Evolutionary conservation across 2,797 vertebrate species (phyloP).

Genomic region (Leptoclinus maculatus): DNA sequence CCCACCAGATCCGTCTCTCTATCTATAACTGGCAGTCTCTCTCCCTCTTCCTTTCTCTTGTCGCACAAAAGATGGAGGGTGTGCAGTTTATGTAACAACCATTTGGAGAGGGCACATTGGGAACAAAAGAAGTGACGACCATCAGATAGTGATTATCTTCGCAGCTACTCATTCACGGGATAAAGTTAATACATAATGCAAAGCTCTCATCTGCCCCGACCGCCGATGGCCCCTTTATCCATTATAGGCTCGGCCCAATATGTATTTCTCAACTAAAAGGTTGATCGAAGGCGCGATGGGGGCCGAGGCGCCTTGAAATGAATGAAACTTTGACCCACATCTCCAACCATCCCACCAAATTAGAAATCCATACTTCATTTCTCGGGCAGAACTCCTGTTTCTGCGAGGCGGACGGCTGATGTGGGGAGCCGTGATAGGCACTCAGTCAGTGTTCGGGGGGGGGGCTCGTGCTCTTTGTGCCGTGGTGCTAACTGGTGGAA

Average conservation of each 20-base stretch:
- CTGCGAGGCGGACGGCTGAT: slow-evolving; percentile 60
- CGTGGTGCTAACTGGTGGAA: slow-evolving; percentile 46
- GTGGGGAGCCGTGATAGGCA: slow-evolving; percentile 65
- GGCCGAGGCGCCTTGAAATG: slow-evolving; percentile 69
- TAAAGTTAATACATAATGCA: slow-evolving; percentile 74
- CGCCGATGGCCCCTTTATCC: slow-evolving; percentile 55
- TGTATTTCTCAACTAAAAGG: slow-evolving; percentile 71
- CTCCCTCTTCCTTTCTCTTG: background rate
- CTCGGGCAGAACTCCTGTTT: slow-evolving; percentile 74
- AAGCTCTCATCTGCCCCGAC: slow-evolving; percentile 54
- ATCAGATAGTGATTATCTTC: slow-evolving; percentile 69
- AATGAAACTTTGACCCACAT: slow-evolving; percentile 83
- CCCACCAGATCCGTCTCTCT: background rate
- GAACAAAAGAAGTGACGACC: slow-evolving; percentile 65
- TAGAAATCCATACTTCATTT: slow-evolving; percentile 87
- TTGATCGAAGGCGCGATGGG: slow-evolving; percentile 69
- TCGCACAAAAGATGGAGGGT: slow-evolving; percentile 41
- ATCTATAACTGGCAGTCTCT: background rate
- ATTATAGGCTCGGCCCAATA: slow-evolving; percentile 67
- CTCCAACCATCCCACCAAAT: slow-evolving; percentile 76
- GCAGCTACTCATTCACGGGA: slow-evolving; percentile 57
- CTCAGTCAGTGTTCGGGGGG: slow-evolving; percentile 69
- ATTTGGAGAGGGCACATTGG: slow-evolving; percentile 56
- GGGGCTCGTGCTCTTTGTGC: slow-evolving; percentile 52
- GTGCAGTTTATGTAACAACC: slow-evolving; percentile 57